Evolutionary conservation across 2,888 invertebrate species (phyloP).

Genomic region (Nephrotoma flavescens): DNA sequence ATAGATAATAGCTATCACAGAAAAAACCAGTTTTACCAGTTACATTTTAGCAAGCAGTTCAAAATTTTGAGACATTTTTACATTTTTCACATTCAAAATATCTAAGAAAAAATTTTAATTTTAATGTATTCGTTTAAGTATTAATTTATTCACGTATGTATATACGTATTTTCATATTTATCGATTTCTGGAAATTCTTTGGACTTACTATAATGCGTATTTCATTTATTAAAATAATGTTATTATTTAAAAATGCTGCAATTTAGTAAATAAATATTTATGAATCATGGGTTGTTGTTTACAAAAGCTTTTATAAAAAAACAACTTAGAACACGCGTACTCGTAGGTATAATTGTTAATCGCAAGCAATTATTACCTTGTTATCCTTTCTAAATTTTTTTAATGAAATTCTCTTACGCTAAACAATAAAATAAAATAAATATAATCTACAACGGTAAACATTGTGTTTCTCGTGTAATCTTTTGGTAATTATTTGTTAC

Average conservation of each 20-base stretch:
- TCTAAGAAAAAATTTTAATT: neutral
- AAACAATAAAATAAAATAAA: no score
- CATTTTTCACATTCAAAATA: neutral
- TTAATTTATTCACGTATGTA: neutral
- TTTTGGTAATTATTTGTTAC: no score
- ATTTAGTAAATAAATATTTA: neutral
- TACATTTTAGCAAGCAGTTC: neutral
- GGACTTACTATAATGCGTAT: neutral
- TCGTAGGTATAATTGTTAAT: neutral
- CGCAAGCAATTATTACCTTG: neutral
- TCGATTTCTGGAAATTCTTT: neutral
- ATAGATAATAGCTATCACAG: neutral
- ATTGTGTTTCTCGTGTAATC: no score
- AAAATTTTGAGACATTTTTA: neutral
- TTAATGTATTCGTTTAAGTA: neutral
- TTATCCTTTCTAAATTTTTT: neutral
- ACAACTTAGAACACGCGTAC: neutral
- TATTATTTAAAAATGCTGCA: neutral
- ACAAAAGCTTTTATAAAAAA: neutral
- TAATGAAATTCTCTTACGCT: no score
- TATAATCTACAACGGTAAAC: neutral
- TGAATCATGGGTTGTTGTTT: neutral
- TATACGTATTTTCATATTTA: neutral
- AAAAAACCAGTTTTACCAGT: neutral
- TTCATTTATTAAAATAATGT: neutral